Evolutionary conservation across 1,140 invertebrate genomes (phyloP).

Genomic region (Acyrthosiphon pisum): DNA sequence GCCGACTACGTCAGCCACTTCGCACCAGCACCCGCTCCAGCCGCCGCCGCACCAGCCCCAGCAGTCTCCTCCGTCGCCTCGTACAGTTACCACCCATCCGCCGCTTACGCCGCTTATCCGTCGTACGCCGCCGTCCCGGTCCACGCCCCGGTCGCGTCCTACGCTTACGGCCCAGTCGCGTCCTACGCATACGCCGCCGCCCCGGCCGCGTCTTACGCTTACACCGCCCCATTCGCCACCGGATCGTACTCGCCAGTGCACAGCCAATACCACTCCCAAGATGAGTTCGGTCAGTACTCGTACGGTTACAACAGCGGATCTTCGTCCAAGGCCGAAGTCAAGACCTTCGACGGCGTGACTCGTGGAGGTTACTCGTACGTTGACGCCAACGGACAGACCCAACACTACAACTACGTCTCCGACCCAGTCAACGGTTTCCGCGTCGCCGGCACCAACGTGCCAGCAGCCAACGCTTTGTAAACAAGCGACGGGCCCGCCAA

Average conservation of each 20-base stretch:
- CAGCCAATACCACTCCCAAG: constrained; percentile 67
- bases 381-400: constrained; percentile 72
- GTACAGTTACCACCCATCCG: constrained; percentile 60
- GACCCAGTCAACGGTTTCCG: constrained; percentile 73
- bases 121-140: not conserved
- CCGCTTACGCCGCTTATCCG: constrained; percentile 59
- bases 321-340: constrained; percentile 65
- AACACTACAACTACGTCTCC: constrained; percentile 72
- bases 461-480: constrained; percentile 59
- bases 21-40: not conserved
- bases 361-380: constrained; percentile 75
- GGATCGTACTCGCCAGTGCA: constrained; percentile 58
- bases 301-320: constrained; percentile 66
- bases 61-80: constrained; percentile 59
- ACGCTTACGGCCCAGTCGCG: not conserved
- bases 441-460: constrained; percentile 71
- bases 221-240: constrained; percentile 37
- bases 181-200: constrained; percentile 5
- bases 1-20: constrained; percentile 54
- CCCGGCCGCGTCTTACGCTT: not conserved
- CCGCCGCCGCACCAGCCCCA: constrained; percentile 46
- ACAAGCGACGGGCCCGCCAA: not conserved
- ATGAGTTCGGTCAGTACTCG: constrained; percentile 66
- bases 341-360: constrained; percentile 71
- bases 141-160: not conserved